phyloP scores from a whole-genome alignment of 2,888 invertebrate genomes.

The Campaea margaritaria region DNA sequence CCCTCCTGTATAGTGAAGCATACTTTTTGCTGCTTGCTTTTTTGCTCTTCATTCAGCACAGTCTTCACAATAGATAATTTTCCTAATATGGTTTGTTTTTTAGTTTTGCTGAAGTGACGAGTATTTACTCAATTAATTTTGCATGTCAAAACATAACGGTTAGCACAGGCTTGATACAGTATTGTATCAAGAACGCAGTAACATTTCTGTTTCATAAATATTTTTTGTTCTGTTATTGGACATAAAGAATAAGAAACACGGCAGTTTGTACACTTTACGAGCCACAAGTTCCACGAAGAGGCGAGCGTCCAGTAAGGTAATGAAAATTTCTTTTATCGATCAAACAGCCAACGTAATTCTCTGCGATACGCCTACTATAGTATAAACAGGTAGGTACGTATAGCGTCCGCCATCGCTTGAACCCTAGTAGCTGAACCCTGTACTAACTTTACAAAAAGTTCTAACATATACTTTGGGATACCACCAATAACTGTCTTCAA shows the following conservation, averaged over 20 bases:
- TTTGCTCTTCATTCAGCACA: no score
- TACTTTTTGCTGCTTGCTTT: no score
- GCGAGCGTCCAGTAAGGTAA: slow-evolving; percentile 39
- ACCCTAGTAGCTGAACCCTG: slow-evolving; percentile 12
- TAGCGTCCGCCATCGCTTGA: slow-evolving; percentile 17
- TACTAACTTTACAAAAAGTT: slow-evolving; percentile 4
- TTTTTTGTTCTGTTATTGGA: slow-evolving; percentile 36
- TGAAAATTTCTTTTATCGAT: slow-evolving; percentile 43
- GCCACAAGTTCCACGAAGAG: slow-evolving; percentile 35
- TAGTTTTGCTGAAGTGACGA: no score
- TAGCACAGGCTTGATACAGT: no score
- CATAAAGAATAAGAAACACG: slow-evolving; percentile 37
- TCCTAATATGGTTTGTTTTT: no score
- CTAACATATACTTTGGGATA: no score
- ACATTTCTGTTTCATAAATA: slow-evolving; percentile 26
- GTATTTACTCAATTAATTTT: no score
- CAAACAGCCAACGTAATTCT: slow-evolving; percentile 34
- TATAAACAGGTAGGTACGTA: slow-evolving; percentile 37
- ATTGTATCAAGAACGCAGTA: background rate
- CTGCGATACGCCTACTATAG: slow-evolving; percentile 34
- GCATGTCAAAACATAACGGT: no score
- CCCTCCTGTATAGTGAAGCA: no score
- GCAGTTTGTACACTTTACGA: slow-evolving; percentile 40
- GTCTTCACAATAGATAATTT: no score
- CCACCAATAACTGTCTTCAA: background rate